Conservation (phyloP, 2,888 invertebrate species). For the Lacanobia wlatinum region DNA sequence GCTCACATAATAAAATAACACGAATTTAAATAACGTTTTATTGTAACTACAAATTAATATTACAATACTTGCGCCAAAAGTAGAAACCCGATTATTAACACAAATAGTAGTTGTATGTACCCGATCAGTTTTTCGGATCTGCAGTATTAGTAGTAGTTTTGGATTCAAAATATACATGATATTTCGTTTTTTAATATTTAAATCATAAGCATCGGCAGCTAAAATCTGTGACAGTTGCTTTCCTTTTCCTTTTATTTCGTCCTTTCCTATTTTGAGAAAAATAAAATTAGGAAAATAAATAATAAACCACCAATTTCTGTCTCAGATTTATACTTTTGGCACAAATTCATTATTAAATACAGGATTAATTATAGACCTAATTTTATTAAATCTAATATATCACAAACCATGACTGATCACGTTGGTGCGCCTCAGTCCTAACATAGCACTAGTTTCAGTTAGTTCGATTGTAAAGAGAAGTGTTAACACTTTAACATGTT, state of each 20-base stretch:
- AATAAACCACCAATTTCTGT: neutral
- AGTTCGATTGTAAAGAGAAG: slow-evolving; percentile 49
- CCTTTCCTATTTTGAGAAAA: neutral
- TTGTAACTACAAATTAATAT: slow-evolving; percentile 80
- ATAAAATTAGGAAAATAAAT: neutral
- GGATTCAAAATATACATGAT: slow-evolving; percentile 1
- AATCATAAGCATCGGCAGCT: neutral
- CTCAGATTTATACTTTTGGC: slow-evolving; percentile 58
- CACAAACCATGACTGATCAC: slow-evolving; percentile 85
- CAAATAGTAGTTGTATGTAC: neutral
- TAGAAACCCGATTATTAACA: slow-evolving; percentile 52
- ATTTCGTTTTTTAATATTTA: neutral
- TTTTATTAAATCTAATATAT: slow-evolving; percentile 82
- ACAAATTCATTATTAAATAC: slow-evolving; percentile 64
- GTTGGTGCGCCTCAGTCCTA: slow-evolving; percentile 68
- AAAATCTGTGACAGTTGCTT: neutral
- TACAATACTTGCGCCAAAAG: slow-evolving; percentile 72
- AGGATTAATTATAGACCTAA: slow-evolving; percentile 65
- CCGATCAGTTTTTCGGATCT: neutral
- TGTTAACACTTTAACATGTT: slow-evolving; percentile 34
- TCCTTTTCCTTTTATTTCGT: neutral
- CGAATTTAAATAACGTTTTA: slow-evolving; percentile 80
- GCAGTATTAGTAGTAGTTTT: neutral
- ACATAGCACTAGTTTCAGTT: slow-evolving; percentile 64
- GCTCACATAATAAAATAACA: slow-evolving; percentile 30